phyloP scores from a whole-genome alignment of 2,113 vertebrate genomes.

The Cinclus cinclus region DNA sequence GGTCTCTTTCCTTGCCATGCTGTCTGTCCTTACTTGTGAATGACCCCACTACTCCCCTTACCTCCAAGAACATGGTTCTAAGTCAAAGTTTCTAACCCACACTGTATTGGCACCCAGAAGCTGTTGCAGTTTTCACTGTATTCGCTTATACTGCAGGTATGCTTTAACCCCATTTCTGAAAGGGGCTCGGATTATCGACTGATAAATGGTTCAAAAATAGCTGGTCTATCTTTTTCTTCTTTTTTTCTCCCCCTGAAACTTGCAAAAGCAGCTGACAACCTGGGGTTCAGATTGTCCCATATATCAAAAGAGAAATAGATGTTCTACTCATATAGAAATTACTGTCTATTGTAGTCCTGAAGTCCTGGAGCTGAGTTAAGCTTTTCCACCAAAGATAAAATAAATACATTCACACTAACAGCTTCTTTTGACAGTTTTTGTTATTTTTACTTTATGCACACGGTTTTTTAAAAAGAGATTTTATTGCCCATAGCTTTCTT shows the following conservation, averaged over 20 bases:
- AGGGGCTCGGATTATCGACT: neutral
- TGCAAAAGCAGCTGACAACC: neutral
- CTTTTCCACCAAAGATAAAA: neutral
- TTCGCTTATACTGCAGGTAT: neutral
- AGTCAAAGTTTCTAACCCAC: neutral
- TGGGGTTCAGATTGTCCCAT: neutral
- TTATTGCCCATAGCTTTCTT: neutral
- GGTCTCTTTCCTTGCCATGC: neutral
- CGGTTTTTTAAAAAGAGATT: neutral
- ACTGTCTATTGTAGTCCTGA: neutral
- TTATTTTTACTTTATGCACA: neutral
- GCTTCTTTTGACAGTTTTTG: neutral
- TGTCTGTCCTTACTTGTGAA: neutral
- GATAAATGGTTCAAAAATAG: neutral
- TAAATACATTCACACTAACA: neutral
- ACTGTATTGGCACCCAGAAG: neutral
- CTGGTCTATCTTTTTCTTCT: neutral
- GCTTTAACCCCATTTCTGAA: neutral
- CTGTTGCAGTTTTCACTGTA: neutral
- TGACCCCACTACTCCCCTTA: neutral
- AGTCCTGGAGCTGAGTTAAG: neutral
- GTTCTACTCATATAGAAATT: neutral
- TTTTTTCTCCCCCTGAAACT: neutral
- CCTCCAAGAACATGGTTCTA: neutral
- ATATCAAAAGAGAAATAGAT: neutral